Base-by-base conservation (phyloP, 1,140 invertebrate species). In the Caerostris extrusa region DNA sequence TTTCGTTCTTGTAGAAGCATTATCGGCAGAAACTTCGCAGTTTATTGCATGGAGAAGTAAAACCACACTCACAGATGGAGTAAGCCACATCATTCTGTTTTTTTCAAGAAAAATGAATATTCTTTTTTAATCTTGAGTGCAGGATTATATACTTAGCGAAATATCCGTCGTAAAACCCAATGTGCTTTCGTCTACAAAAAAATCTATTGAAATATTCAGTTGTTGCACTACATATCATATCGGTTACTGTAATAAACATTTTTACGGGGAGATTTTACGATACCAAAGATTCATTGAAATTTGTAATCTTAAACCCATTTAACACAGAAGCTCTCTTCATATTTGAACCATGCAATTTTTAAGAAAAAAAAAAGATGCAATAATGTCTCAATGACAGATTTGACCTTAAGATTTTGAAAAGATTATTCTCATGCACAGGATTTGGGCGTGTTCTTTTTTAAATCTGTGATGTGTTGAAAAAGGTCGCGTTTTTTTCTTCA, bases 401-500 rank as follows among this genome's bases (percentile, higher is more conserved):
- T 87, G 14, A 85, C 7, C 53, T 85, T 19, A 85, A 56, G n/a
- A 58, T 58, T 57, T 55, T 85, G 82, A 85, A 85, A 10, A 12
- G 58, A 7, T 60, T 64, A 34, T 34, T 34, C 19, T 53, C 85
- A 34, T 61, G 19, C 58, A 12, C 34, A 55, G 12, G 85, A 87
- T 61, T 34, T 87, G 58, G 60, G 85, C 19, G 60, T 19, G 85
- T 55, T 69, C 50, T 34, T 34, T 34, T 34, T 34, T 34, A 69
- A 89, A 71, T 89, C 87, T 17, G 57, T 89, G 61, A 89, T 71
- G 87, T 89, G 87, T 87, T 60, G 34, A 6, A 50, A 69, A 89
- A 89, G 71, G 71, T 77, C 71, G 19, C 19, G 56, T 17, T 85
- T 57, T 50, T 77, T 3, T 50, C 50, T 67, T 67, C 61, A 67